phyloP scores from a whole-genome alignment of 2,888 invertebrate species.

The Drosophila tripunctata region DNA sequence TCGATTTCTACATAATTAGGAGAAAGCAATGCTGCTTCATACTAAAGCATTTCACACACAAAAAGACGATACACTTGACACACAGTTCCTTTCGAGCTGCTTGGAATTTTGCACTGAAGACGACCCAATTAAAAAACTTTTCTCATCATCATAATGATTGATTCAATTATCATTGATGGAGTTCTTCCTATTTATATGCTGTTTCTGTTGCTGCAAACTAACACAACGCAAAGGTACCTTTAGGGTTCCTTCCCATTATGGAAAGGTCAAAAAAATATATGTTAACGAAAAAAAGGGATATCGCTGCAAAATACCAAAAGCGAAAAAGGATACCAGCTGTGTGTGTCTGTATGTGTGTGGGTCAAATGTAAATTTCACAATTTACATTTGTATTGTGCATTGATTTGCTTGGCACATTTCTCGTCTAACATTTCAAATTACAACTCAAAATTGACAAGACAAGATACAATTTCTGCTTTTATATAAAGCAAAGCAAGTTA shows the following conservation, averaged over 20 bases:
- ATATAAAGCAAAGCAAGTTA: neutral
- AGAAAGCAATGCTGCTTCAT: no score
- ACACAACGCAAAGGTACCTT: slow-evolving; percentile 38
- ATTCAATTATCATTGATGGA: slow-evolving; percentile 52
- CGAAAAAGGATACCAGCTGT: slow-evolving; percentile 15
- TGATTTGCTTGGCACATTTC: neutral
- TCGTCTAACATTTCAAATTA: slow-evolving; percentile 13
- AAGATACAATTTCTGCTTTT: neutral
- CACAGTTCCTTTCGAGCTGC: neutral
- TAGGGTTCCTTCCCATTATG: slow-evolving; percentile 27
- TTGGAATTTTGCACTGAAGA: slow-evolving; percentile 6
- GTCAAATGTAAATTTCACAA: slow-evolving; percentile 10
- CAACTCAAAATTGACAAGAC: neutral
- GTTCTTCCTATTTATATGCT: neutral
- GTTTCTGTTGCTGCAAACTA: slow-evolving; percentile 18
- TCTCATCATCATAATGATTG: slow-evolving; percentile 56
- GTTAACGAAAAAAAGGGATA: slow-evolving; percentile 10
- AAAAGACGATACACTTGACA: neutral
- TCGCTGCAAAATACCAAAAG: neutral
- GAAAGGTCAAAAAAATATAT: neutral
- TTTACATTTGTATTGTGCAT: slow-evolving; percentile 10
- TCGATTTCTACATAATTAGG: no score
- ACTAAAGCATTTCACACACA: no score
- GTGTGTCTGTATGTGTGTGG: no score
- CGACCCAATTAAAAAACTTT: slow-evolving; percentile 77